Base-by-base conservation (phyloP, 2,113 vertebrate genomes). In the Podarcis cretensis region DNA sequence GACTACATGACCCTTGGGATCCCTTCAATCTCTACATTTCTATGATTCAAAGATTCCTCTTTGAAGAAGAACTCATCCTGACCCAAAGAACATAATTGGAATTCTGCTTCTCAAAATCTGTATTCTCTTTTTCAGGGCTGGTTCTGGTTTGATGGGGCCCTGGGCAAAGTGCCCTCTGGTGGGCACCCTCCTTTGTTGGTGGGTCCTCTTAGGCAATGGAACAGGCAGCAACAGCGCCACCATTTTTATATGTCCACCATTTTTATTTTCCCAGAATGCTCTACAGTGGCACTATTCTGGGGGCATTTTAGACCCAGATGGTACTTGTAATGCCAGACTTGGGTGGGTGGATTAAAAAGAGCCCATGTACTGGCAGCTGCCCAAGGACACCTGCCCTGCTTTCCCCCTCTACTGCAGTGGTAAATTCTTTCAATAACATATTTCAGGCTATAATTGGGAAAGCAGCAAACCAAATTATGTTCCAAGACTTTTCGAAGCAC, bases 371-470 rank as follows among this genome's bases (percentile, higher is more conserved):
- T 3, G n/a, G 43, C 54, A 74, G 43, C 48, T 69, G 37, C 16
- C 27, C 37, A 83, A 10, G 30, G 37, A 54, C 54, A 18, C 4
- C 0, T 0, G 37, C 69, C n/a, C 48, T 59, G 23, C 32, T 5
- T 6, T 4, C 81, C 86, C 8, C 48, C 48, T 63, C 73, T 80
- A 63, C 6, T 75, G 66, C 71, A 21, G 30, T 3, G 57, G 16
- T 30, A 57, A 23, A 27, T 54, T 91, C 91, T 90, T 90, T 87
- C 91, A 89, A 89, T 81, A 81, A 83, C 86, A 89, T 91, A 88
- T 92, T 48, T 59, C 79, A 78, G 66, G 2, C 57, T 87, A 78
- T 69, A 37, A 13, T 2, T 8, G 14, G 71, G 93, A 92, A 95
- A 84, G 92, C 54, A 85, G 86, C 54, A 30, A 30, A 43, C 4